phyloP scores from a whole-genome alignment of 2,888 invertebrate genomes.

The Bhutanitis thaidina region DNA sequence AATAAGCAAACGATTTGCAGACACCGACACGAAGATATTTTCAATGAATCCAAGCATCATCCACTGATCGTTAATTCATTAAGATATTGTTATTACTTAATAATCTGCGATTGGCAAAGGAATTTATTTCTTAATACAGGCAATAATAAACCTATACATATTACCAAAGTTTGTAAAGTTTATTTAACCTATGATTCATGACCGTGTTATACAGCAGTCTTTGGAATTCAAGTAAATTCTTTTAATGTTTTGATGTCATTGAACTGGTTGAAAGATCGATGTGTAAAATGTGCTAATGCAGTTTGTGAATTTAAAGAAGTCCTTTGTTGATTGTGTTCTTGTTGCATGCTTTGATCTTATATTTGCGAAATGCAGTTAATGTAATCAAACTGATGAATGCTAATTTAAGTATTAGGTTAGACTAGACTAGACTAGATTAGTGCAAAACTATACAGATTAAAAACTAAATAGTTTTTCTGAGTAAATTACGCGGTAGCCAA shows the following conservation, averaged over 20 bases:
- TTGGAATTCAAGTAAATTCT: constrained; percentile 9
- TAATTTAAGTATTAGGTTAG: constrained; percentile 9
- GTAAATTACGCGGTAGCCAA: too few species aligned
- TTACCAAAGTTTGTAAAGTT: constrained; percentile 6
- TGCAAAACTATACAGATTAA: too few species aligned
- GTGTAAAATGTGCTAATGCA: constrained; percentile 22
- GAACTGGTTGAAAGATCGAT: constrained; percentile 18
- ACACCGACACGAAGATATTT: background rate
- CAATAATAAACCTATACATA: constrained; percentile 13
- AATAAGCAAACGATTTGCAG: background rate
- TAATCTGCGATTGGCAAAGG: constrained; percentile 16
- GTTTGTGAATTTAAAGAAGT: constrained; percentile 18
- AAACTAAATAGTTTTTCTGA: too few species aligned
- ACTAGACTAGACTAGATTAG: too few species aligned
- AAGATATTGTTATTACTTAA: constrained; percentile 23
- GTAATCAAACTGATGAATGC: constrained; percentile 3
- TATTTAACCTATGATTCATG: constrained; percentile 18
- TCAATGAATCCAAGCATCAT: constrained; percentile 3
- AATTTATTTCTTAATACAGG: constrained; percentile 20
- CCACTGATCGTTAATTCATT: constrained; percentile 14
- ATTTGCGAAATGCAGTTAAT: constrained; percentile 16
- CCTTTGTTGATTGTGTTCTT: constrained; percentile 10
- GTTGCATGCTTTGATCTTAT: constrained; percentile 12
- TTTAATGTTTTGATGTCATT: constrained; percentile 16
- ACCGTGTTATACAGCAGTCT: background rate